Evolutionary conservation across 1,140 invertebrate genomes (phyloP).

Genomic region (Colletes latitarsis): DNA sequence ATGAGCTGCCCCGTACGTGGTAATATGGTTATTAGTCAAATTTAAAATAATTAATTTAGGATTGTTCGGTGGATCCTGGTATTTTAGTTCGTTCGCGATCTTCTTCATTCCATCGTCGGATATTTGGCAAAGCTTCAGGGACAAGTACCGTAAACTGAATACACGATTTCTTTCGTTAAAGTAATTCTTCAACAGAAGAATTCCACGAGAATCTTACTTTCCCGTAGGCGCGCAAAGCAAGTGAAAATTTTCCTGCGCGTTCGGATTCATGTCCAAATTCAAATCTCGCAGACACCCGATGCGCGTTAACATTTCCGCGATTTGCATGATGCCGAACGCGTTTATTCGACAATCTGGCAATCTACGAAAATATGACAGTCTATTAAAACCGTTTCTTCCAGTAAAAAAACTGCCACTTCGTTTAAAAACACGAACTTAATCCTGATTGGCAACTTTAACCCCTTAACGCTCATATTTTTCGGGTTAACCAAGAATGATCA

Average conservation of each 20-base stretch:
- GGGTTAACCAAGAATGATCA: too few species aligned
- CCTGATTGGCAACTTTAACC: too few species aligned
- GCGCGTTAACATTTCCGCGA: constrained; percentile 60
- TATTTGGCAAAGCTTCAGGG: constrained; percentile 68
- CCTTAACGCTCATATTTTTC: too few species aligned
- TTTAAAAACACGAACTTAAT: too few species aligned
- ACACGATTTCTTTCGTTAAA: neutral
- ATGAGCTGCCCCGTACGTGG: constrained; percentile 49
- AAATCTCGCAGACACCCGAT: constrained; percentile 60
- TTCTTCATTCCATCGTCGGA: constrained; percentile 58
- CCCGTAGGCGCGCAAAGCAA: constrained; percentile 48
- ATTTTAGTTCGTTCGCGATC: constrained; percentile 62
- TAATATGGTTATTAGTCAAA: constrained; percentile 70
- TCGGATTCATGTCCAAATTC: constrained; percentile 71
- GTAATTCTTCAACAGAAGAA: fast-evolving
- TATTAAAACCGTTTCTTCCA: neutral
- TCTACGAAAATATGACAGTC: constrained; percentile 30
- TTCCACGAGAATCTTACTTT: constrained; percentile 28
- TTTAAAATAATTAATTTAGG: constrained; percentile 69
- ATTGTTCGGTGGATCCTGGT: constrained; percentile 48
- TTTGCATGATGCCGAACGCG: constrained; percentile 61
- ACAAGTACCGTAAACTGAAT: constrained; percentile 59
- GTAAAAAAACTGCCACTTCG: too few species aligned
- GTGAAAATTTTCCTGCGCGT: constrained; percentile 60
- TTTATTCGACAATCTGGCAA: constrained; percentile 68